These are phyloP conservation scores for Dinothrombium tinctorium DNA, from an alignment of 1,140 invertebrate species.

Conservation along the genomic window DNA sequence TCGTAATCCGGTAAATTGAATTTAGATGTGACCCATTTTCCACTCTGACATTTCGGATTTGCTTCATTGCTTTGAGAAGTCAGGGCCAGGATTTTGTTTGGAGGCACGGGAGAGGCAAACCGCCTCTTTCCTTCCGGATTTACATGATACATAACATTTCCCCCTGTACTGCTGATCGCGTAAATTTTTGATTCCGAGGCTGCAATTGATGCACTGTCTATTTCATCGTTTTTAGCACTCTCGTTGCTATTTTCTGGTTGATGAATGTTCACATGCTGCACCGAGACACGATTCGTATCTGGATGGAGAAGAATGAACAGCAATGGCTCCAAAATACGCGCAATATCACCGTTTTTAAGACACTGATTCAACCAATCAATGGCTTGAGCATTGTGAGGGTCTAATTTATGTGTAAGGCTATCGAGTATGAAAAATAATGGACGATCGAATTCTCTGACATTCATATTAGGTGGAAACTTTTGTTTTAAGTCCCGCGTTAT, in stretches of 20 bases:
- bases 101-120: slow-evolving; percentile 9
- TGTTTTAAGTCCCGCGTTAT: slow-evolving; percentile 36
- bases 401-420: slow-evolving; percentile 42
- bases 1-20: slow-evolving; percentile 26
- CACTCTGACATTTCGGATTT: slow-evolving; percentile 7
- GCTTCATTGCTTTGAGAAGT: too few species aligned
- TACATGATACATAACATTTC: slow-evolving; percentile 62
- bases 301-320: slow-evolving; percentile 51
- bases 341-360: slow-evolving; percentile 46
- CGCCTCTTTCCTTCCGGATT: slow-evolving; percentile 17
- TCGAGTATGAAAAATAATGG: slow-evolving; percentile 47
- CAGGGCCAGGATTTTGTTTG: slow-evolving; percentile 14
- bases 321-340: slow-evolving; percentile 44
- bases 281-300: slow-evolving; percentile 56
- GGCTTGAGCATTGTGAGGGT: slow-evolving; percentile 39
- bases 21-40: slow-evolving; percentile 25
- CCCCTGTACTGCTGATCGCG: slow-evolving; percentile 60
- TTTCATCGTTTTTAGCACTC: slow-evolving; percentile 14
- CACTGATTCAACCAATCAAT: slow-evolving; percentile 46
- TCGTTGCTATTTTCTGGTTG: slow-evolving; percentile 15
- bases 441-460: slow-evolving; percentile 31
- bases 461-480: slow-evolving; percentile 24
- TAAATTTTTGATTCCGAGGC: slow-evolving; percentile 38
- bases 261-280: slow-evolving; percentile 54
- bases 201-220: slow-evolving; percentile 11